Base-by-base conservation (phyloP, 2,797 vertebrate species). In the Gymnoscopelus braueri region DNA sequence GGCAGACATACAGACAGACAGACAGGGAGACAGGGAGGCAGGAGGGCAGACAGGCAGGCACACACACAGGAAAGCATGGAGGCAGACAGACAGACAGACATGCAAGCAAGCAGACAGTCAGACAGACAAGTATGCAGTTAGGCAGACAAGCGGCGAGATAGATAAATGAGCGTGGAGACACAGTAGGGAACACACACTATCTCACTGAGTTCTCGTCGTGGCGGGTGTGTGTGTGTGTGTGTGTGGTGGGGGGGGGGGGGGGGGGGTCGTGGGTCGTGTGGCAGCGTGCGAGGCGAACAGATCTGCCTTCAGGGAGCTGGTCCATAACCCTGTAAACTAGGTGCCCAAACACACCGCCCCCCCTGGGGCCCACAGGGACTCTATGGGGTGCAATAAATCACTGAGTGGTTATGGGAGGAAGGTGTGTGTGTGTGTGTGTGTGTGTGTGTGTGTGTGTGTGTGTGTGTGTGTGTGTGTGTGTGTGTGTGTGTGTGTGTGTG, bases 271-370 rank as follows among this genome's bases (percentile, higher is more conserved):
- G 19, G 19, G 1, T 19, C 19, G 19, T 19, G 19, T 19, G 19
- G 19, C 19, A 19, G 19, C 19, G 19, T 19, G 19, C 19, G 19
- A 19, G 19, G 19, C 19, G 19, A 19, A 1, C 53, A 65, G 53
- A 75, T 75, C 55, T 87, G 72, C 80, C 87, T 87, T 78, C 75
- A 78, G 84, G 87, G 67, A 35, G 56, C 75, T 78, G 68, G 74
- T 87, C 72, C 60, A 91, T 88, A 86, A 86, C 74, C 60, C 61
- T 78, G 72, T 69, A 85, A 88, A 88, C 69, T 56, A 88, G 74
- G 72, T 83, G 74, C 60, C 74, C 26, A 65, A 65, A 56, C 55
- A 75, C 65, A 23, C 69, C 77, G n/a, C 74, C 53, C 26, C 2
- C 1, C 26, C 63, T 59, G 47, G 50, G 29, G 65, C 56, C 65